Conservation (phyloP, 2,113 vertebrate genomes). For the Bostrychus sinensis region DNA sequence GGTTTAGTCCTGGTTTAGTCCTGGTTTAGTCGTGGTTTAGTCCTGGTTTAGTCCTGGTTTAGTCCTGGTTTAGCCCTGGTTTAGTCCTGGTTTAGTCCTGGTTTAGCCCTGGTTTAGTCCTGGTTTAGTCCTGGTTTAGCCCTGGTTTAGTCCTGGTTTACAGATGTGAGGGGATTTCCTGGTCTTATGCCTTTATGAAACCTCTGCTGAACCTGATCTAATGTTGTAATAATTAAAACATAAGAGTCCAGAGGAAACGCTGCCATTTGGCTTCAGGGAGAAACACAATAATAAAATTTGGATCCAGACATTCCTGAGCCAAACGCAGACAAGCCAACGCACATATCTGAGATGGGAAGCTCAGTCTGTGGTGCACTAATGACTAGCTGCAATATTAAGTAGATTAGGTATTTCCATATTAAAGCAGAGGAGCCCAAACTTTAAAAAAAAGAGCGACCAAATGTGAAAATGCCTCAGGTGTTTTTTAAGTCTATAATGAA, state of each 20-base stretch:
- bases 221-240: slow-evolving; percentile 27
- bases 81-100: not conserved
- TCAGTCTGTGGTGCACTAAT: not conserved
- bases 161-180: not conserved
- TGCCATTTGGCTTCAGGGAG: slow-evolving; percentile 40
- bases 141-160: too few species aligned
- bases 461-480: too few species aligned
- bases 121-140: not conserved
- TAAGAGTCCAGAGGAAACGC: slow-evolving; percentile 11
- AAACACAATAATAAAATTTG: slow-evolving; percentile 20
- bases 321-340: slow-evolving; percentile 54
- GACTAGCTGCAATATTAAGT: not conserved
- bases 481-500: too few species aligned
- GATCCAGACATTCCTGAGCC: slow-evolving; percentile 50
- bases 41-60: not conserved
- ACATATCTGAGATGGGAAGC: slow-evolving; percentile 30
- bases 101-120: not conserved
- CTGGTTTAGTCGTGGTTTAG: not conserved
- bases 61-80: not conserved
- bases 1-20: not conserved
- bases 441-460: too few species aligned
- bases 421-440: not conserved
- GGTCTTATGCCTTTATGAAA: too few species aligned
- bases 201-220: slow-evolving; percentile 33
- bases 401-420: not conserved